phyloP scores from a whole-genome alignment of 2,113 vertebrate species.

The Prietella phreatophila region DNA sequence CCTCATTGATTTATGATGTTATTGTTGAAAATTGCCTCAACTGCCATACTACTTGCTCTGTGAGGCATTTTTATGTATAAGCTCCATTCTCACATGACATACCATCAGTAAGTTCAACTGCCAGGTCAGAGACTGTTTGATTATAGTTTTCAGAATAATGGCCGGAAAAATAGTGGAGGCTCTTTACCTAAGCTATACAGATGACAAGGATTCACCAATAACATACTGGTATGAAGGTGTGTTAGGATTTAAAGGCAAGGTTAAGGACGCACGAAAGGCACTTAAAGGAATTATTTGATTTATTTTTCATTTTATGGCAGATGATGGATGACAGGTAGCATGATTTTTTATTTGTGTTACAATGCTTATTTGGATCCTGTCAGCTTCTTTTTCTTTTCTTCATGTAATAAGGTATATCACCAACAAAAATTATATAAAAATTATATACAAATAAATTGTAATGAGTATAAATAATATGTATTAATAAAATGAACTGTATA shows the following conservation, averaged over 20 bases:
- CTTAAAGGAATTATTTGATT: neutral
- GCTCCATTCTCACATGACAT: slow-evolving; percentile 42
- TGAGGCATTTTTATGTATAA: slow-evolving; percentile 47
- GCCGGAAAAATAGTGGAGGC: slow-evolving; percentile 9
- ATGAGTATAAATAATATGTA: neutral
- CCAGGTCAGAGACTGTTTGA: slow-evolving; percentile 43
- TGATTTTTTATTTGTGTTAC: neutral
- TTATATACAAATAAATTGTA: neutral
- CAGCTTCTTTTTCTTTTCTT: neutral
- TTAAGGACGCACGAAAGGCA: neutral
- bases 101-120: slow-evolving; percentile 46
- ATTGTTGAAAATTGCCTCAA: slow-evolving; percentile 44
- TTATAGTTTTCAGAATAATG: slow-evolving; percentile 19
- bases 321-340: neutral
- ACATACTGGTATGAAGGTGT: slow-evolving; percentile 33
- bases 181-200: slow-evolving; percentile 15
- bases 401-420: neutral
- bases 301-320: too few relatives aligned
- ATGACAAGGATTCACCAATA: slow-evolving; percentile 18
- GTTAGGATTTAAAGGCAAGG: slow-evolving; percentile 29
- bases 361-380: neutral
- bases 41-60: slow-evolving; percentile 43
- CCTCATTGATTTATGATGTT: slow-evolving; percentile 55
- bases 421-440: neutral
- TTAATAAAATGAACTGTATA: neutral